Base-by-base conservation (phyloP, 64 coral and sea anemone genomes). In the Actinia equina region DNA sequence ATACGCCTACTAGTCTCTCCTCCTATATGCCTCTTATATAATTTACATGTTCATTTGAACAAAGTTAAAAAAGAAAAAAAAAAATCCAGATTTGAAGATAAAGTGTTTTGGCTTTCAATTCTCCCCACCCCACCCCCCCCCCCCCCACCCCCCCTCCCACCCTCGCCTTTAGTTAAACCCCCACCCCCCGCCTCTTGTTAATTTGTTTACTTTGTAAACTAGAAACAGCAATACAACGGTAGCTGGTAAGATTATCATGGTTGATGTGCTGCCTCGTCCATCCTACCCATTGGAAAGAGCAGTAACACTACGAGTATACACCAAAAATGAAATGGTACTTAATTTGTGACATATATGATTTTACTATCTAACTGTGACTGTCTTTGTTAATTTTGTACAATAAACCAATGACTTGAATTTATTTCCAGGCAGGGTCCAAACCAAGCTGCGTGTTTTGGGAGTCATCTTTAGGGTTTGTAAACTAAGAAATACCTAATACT, bases 221-320 rank as follows among this genome's bases (percentile, higher is more conserved):
- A 81, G 78, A 17, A 81, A 81, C 2, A 9, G 15, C 44, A 81
- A 81, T 22, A 52, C 44, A 14, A 57, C 74, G 9, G 12, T 88
- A 0, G 76, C 27, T 22, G 59, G 87, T 16, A 88, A 88, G 76
- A 46, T 88, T 60, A 59, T 88, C 42, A 80, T n/a, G 19, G 87
- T 61, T 11, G 59, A 77, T 22, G 77, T 74, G 14, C 25, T 49
- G 41, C 87, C 87, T 62, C 74, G 67, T 13, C 87, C 87, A 15
- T 74, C 26, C 1, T 27, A 22, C 41, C 65, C 64, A 18, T 76
- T 87, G 65, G 18, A 69, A 17, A 77, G 26, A 77, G 69, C 86
- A 37, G 69, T 87, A 6, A 53, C 69, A 55, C 71, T 87, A 20
- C 26, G 41, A 27, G 5, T 87, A 55, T 7, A 30, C n/a, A 25